Evolutionary conservation across 1,140 invertebrate genomes (phyloP).

Genomic region (Apis dorsata): DNA sequence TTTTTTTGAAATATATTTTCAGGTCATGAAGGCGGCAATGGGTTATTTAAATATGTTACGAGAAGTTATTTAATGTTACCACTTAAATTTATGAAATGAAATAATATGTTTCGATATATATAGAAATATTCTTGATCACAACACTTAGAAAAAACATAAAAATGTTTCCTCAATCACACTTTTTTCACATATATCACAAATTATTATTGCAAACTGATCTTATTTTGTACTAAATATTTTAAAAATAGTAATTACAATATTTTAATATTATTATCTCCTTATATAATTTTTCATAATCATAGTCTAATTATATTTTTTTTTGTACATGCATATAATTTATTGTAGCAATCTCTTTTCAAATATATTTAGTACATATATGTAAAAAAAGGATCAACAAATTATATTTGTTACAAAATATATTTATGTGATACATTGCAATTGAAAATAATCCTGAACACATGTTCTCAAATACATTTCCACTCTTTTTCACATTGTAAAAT

Average conservation of each 20-base stretch:
- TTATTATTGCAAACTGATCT: no score
- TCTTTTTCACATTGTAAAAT: no score
- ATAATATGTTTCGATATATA: not conserved
- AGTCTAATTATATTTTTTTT: constrained; percentile 59
- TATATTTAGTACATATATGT: no score
- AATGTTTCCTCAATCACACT: not conserved
- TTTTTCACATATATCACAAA: no score
- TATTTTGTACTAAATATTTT: no score
- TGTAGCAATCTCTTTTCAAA: constrained; percentile 3
- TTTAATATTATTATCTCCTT: constrained; percentile 38
- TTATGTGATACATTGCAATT: no score
- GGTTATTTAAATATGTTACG: constrained; percentile 53
- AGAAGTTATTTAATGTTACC: not conserved
- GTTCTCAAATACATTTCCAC: no score
- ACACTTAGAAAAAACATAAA: constrained; percentile 31
- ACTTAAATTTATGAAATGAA: not conserved
- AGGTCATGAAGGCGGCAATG: constrained; percentile 48
- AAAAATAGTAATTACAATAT: no score
- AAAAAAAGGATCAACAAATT: no score
- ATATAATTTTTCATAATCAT: not conserved
- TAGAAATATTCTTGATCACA: no score
- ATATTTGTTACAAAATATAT: no score
- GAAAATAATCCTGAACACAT: no score
- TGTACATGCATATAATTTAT: not conserved
- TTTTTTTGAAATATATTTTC: not conserved